phyloP scores from a whole-genome alignment of 2,888 invertebrate species.

The Sisyra terminalis region DNA sequence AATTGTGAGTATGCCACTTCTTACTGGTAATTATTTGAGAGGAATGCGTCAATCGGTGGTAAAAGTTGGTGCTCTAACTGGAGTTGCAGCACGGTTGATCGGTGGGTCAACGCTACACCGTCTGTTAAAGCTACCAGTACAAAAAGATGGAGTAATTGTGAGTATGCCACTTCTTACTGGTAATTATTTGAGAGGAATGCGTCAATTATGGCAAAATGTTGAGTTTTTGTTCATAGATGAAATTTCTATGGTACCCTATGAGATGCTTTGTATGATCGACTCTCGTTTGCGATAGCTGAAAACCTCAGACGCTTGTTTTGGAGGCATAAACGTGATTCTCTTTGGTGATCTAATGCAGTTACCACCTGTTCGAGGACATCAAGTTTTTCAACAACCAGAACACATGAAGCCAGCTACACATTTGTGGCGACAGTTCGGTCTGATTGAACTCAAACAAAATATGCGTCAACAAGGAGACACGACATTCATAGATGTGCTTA shows the following conservation, averaged over 20 bases:
- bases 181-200: conserved; percentile 10
- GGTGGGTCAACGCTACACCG: conserved; percentile 10
- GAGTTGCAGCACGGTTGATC: conserved; percentile 17
- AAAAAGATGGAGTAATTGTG: conserved; percentile 15
- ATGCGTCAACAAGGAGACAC: conserved; percentile 11
- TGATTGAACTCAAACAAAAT: conserved; percentile 11
- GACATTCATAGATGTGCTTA: conserved; percentile 12
- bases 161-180: conserved; percentile 14
- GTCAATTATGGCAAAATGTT: conserved; percentile 17
- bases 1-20: conserved; percentile 12
- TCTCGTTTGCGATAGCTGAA: conserved; percentile 13
- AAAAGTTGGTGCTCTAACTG: conserved; percentile 16
- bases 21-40: conserved; percentile 12
- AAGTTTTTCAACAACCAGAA: conserved; percentile 6
- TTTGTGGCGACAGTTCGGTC: conserved; percentile 11
- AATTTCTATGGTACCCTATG: conserved; percentile 17
- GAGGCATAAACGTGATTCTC: conserved; percentile 9
- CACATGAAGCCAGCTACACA: conserved; percentile 9
- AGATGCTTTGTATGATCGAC: conserved; percentile 16
- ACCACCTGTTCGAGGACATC: conserved; percentile 7
- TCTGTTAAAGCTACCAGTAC: conserved; percentile 14
- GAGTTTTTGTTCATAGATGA: conserved; percentile 16
- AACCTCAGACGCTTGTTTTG: conserved; percentile 6
- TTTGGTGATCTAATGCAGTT: conserved; percentile 10
- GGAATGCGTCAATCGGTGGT: conserved; percentile 14